Evolutionary conservation across 2,797 vertebrate species (phyloP).

Genomic region (Podarcis siculus): DNA sequence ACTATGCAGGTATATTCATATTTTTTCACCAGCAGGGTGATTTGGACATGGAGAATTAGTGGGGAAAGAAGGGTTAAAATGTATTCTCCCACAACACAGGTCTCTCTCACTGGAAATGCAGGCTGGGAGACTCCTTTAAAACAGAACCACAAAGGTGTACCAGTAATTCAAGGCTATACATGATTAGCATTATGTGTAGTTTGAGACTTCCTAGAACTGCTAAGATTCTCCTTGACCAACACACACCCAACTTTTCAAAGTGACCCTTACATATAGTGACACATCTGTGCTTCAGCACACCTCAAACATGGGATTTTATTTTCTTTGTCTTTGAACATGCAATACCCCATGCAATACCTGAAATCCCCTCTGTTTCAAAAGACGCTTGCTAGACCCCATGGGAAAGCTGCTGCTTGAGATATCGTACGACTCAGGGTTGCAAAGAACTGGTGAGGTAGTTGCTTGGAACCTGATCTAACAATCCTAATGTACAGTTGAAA

Average conservation of each 20-base stretch:
- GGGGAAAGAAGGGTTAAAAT: background rate
- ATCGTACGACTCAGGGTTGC: background rate
- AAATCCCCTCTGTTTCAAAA: background rate
- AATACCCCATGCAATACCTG: background rate
- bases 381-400: background rate
- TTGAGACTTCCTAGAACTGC: background rate
- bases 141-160: background rate
- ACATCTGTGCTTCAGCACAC: constrained; percentile 60
- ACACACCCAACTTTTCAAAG: constrained; percentile 58
- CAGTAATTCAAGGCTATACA: too few species aligned
- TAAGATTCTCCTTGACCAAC: constrained; percentile 40
- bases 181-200: background rate
- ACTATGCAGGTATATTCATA: background rate
- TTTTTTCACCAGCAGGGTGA: background rate
- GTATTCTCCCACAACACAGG: too few species aligned
- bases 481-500: background rate
- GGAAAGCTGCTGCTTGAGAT: background rate
- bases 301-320: background rate
- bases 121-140: background rate
- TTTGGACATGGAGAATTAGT: background rate
- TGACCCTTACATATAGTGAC: constrained; percentile 70
- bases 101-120: background rate
- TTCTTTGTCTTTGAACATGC: too few species aligned
- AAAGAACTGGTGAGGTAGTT: background rate
- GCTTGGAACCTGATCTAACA: background rate